Evolutionary conservation across 2,888 invertebrate species (phyloP).

Genomic region (Hesperia comma): DNA sequence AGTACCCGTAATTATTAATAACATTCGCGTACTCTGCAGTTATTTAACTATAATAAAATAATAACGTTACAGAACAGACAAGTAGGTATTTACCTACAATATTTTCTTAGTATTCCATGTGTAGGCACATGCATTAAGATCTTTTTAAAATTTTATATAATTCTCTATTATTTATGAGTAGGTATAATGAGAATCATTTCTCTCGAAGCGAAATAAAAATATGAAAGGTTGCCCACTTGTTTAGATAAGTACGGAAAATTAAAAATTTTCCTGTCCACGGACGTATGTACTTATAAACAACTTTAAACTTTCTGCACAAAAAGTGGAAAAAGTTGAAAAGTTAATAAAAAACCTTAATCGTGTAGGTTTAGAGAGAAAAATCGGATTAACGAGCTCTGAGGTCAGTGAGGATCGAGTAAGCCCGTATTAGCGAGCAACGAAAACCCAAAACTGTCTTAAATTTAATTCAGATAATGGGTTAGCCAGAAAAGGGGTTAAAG

Average conservation of each 20-base stretch:
- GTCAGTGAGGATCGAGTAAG: background rate
- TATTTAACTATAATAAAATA: no score
- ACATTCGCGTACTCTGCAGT: no score
- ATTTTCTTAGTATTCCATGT: no score
- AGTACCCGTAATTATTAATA: no score
- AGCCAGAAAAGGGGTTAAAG: background rate
- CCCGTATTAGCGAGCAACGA: background rate
- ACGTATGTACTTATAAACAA: slow-evolving; percentile 7
- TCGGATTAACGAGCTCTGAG: slow-evolving; percentile 1
- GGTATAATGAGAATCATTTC: no score
- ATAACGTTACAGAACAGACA: no score
- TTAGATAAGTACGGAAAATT: background rate
- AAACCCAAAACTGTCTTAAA: background rate
- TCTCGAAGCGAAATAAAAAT: background rate
- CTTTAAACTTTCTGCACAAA: background rate
- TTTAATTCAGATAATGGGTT: background rate
- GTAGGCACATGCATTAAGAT: no score
- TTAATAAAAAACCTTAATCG: background rate
- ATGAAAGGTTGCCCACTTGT: background rate
- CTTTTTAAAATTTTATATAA: no score
- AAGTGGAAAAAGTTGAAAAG: background rate
- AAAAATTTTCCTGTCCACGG: background rate
- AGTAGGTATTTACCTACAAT: no score
- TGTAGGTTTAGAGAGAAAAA: background rate
- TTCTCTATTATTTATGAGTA: no score